Conservation (phyloP, 2,797 vertebrate genomes). For the Anguilla megastoma region DNA sequence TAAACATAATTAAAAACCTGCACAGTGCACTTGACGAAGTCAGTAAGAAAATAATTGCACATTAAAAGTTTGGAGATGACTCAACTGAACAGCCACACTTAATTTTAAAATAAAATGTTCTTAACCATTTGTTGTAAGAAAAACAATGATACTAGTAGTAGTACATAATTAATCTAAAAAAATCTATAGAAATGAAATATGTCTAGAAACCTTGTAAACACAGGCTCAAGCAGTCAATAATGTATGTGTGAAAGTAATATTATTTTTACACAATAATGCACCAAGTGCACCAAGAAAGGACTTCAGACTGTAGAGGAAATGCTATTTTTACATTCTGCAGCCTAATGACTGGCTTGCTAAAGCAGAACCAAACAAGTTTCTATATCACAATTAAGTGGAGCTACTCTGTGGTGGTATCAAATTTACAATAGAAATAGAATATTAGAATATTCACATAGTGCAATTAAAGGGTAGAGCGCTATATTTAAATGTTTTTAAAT, state of each 20-base stretch:
- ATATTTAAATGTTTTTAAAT: not conserved
- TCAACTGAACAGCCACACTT: constrained; percentile 1
- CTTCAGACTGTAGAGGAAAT: not conserved
- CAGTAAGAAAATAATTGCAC: constrained; percentile 8
- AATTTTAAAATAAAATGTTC: constrained; percentile 4
- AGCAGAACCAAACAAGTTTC: constrained; percentile 5
- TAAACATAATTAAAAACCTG: constrained; percentile 10
- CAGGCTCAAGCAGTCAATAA: not conserved
- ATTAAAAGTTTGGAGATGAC: not conserved
- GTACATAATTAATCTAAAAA: constrained; percentile 4
- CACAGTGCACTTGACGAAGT: not conserved
- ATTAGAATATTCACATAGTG: not conserved
- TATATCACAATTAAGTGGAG: constrained; percentile 7
- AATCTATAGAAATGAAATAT: constrained; percentile 28
- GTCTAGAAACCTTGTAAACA: constrained; percentile 16
- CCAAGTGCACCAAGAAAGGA: not conserved
- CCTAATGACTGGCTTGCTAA: constrained; percentile 21
- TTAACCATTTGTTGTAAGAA: not conserved
- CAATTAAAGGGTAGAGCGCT: not conserved
- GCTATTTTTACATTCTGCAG: constrained; percentile 23
- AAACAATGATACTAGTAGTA: not conserved
- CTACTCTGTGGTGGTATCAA: not conserved
- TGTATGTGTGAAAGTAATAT: constrained; percentile 27
- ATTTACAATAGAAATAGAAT: not conserved
- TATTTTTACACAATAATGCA: constrained; percentile 23